Evolutionary conservation across 2,113 vertebrate species (phyloP).

Genomic region (Noctilio leporinus): DNA sequence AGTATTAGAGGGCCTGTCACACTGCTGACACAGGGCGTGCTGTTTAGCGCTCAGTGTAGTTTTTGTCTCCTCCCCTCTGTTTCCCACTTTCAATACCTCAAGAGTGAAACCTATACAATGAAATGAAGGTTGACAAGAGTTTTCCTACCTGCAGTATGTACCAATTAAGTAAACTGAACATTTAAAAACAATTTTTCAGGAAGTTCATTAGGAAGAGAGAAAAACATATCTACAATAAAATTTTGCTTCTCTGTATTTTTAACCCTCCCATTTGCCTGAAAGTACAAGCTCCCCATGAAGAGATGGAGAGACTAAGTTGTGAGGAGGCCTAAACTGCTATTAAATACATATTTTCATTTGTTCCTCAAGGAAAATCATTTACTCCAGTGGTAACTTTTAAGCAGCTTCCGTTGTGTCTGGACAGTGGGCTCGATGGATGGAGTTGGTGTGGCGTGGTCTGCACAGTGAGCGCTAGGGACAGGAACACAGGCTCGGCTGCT

Average conservation of each 20-base stretch:
- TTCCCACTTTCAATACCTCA: not conserved
- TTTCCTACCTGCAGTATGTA: not conserved
- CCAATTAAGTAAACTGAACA: not conserved
- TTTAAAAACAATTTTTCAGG: not conserved
- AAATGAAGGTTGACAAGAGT: not conserved
- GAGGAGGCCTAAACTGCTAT: not conserved
- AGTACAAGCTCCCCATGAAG: not conserved
- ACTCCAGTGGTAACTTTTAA: not conserved
- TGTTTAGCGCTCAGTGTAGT: not conserved
- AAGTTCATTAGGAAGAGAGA: not conserved
- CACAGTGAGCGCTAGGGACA: not conserved
- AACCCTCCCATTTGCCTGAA: not conserved
- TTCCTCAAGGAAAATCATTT: not conserved
- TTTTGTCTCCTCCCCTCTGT: not conserved
- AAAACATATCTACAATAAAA: not conserved
- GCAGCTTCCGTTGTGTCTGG: not conserved
- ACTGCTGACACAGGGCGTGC: not conserved
- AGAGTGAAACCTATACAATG: not conserved
- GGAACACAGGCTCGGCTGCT: not conserved
- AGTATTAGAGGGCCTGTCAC: not conserved
- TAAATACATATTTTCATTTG: conserved; percentile 31
- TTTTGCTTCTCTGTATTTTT: not conserved
- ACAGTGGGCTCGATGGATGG: not conserved
- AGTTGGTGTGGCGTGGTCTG: not conserved
- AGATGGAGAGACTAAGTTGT: not conserved